Conservation (phyloP, 2,888 invertebrate species). For the Leucophenga maculata region DNA sequence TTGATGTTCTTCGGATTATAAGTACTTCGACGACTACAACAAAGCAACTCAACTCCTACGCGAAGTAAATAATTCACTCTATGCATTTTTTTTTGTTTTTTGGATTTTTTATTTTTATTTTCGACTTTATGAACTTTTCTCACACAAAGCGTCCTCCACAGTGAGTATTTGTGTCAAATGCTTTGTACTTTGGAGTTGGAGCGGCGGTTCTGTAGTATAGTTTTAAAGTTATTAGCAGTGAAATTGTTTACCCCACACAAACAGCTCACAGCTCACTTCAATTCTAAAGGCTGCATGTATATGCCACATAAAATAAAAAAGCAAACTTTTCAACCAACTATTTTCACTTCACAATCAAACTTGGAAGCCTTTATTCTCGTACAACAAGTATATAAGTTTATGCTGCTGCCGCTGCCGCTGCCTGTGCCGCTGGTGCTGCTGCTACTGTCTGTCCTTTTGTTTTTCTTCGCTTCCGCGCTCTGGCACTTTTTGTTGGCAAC, state of each 20-base stretch:
- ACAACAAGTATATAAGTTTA: neutral
- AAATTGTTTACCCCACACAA: neutral
- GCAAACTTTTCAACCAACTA: no score
- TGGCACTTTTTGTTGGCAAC: no score
- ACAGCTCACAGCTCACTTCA: neutral
- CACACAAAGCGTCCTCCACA: constrained; percentile 2
- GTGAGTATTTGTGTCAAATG: no score
- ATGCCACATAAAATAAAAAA: constrained; percentile 4
- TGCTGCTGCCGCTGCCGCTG: neutral
- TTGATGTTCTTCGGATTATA: constrained; percentile 6
- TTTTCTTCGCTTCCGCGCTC: neutral
- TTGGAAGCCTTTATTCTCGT: neutral
- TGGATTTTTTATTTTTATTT: no score
- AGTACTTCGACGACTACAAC: neutral
- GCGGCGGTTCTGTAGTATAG: no score
- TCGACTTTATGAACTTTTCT: constrained; percentile 12
- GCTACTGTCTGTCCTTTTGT: neutral
- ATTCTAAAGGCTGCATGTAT: neutral
- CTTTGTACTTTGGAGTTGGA: no score
- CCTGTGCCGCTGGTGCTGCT: neutral
- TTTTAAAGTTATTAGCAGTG: no score
- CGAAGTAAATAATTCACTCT: neutral
- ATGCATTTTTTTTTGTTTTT: constrained; percentile 1
- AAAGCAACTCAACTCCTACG: neutral
- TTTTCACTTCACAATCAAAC: no score